Base-by-base conservation (phyloP, 1,140 invertebrate species). In the Ceratosolen solmsi region DNA sequence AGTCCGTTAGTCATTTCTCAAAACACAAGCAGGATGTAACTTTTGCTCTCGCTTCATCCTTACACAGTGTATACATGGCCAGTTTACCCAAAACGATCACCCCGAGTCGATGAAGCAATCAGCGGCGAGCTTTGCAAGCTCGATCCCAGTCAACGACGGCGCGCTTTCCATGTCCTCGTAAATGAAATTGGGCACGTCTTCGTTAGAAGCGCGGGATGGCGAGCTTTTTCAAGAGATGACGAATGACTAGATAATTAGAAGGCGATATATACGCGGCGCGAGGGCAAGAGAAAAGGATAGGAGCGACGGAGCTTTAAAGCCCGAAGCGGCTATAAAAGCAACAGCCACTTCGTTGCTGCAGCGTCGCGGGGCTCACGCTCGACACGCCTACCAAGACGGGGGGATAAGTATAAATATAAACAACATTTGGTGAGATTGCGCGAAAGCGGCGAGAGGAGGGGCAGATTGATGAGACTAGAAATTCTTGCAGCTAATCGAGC, bases 211-310 rank as follows among this genome's bases (percentile, higher is more conserved):
- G 20, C 46, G 58, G 30, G 78, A 13, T 11, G 65, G 22, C 11
- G 75, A 86, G 84, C 85, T 85, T 86, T n/a, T 84, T 71, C 84
- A 79, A 68, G 41, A 51, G 84, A 87, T 88, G 87, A 88, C 86
- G 85, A 88, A 88, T 88, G 86, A 85, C 82, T 82, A 86, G 87
- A 88, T 88, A 88, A 88, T 88, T 88, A 88, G 86, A 86, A 87
- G 87, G 87, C 86, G 87, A 88, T 88, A 83, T 70, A 77, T 74
- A 79, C 60, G 74, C 27, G n/a, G 72, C n/a, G 38, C 1, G 36
- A 46, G 5, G 41, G 65, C 2, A 46, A 70, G 30, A 20, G 41
- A 51, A n/a, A 72, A 41, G n/a, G n/a, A n/a, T n/a, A n/a, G 22
- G 46, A 22, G 30, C 54, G 51, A 46, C n/a, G 30, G 73, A 81